These are phyloP conservation scores for Xenopus laevis DNA, from an alignment of 2,113 vertebrate genomes.

Conservation along the genomic window DNA sequence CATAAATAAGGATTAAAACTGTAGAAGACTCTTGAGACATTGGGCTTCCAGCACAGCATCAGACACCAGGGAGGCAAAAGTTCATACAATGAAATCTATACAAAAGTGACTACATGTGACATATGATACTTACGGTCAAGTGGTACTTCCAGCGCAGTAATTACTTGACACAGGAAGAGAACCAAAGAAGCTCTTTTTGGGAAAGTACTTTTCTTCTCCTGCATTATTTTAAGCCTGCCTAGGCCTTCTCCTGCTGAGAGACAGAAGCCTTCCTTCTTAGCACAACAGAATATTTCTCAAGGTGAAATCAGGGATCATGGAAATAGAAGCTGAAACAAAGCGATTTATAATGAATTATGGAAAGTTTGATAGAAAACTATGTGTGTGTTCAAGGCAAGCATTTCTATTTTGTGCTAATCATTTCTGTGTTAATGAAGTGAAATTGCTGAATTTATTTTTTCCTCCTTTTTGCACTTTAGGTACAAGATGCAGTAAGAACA, in stretches of 20 bases:
- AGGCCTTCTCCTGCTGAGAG: conserved; percentile 59
- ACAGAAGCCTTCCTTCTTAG: conserved; percentile 55
- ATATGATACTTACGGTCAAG: conserved; percentile 90
- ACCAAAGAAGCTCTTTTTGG: conserved; percentile 63
- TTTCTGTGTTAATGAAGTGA: too few species aligned
- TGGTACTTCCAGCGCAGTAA: conserved; percentile 86
- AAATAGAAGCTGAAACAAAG: conserved; percentile 52
- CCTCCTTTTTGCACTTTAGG: too few species aligned
- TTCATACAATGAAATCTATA: neutral
- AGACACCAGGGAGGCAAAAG: neutral
- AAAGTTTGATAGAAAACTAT: neutral
- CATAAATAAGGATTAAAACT: neutral
- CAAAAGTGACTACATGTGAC: neutral
- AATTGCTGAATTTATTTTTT: too few species aligned
- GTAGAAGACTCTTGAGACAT: neutral
- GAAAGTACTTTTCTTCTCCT: conserved; percentile 60
- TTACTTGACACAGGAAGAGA: conserved; percentile 75
- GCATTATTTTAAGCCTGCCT: conserved; percentile 67
- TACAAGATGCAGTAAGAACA: too few species aligned
- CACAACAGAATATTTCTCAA: conserved; percentile 50
- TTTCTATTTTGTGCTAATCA: too few species aligned
- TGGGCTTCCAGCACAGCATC: neutral
- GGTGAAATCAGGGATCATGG: conserved; percentile 48
- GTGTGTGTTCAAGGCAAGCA: too few species aligned
- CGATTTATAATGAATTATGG: neutral